These are phyloP conservation scores for Fragum sueziense DNA, from an alignment of 2,888 invertebrate species.

Conservation along the genomic window DNA sequence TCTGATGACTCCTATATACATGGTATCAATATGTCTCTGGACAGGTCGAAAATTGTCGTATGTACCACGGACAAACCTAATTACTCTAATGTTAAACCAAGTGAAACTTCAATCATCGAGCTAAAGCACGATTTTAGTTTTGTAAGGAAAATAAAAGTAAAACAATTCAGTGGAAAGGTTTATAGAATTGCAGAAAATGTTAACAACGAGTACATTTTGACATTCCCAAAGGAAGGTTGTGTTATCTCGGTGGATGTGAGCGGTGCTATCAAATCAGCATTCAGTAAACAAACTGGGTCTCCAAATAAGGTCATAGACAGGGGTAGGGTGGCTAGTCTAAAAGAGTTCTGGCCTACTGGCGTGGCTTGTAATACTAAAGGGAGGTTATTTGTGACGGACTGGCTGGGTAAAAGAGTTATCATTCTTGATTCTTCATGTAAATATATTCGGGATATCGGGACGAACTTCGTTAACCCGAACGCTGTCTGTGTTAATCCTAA, in stretches of 20 bases:
- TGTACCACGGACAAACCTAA: slow-evolving; percentile 43
- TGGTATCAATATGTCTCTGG: slow-evolving; percentile 30
- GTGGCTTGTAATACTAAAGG: slow-evolving; percentile 35
- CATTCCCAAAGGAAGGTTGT: slow-evolving; percentile 44
- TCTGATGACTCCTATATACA: slow-evolving; percentile 24
- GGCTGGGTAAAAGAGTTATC: slow-evolving; percentile 32
- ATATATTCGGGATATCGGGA: slow-evolving; percentile 27
- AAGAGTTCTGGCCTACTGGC: slow-evolving; percentile 48
- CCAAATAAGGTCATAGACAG: not conserved
- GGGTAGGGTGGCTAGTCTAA: not conserved
- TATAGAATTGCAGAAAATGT: slow-evolving; percentile 44
- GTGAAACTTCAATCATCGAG: slow-evolving; percentile 35
- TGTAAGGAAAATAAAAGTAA: slow-evolving; percentile 24
- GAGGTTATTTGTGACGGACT: slow-evolving; percentile 38
- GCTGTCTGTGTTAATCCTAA: slow-evolving; percentile 26
- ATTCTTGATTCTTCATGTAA: slow-evolving; percentile 33
- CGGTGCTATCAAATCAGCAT: slow-evolving; percentile 19
- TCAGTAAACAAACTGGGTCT: slow-evolving; percentile 20
- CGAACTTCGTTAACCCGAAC: slow-evolving; percentile 34
- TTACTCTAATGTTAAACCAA: slow-evolving; percentile 31
- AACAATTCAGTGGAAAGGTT: slow-evolving; percentile 36
- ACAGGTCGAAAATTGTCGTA: slow-evolving; percentile 19
- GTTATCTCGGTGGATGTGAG: slow-evolving; percentile 23
- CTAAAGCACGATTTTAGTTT: slow-evolving; percentile 15
- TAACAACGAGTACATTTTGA: slow-evolving; percentile 35